Base-by-base conservation (phyloP, 2,888 invertebrate genomes). In the Epinotia ramella region DNA sequence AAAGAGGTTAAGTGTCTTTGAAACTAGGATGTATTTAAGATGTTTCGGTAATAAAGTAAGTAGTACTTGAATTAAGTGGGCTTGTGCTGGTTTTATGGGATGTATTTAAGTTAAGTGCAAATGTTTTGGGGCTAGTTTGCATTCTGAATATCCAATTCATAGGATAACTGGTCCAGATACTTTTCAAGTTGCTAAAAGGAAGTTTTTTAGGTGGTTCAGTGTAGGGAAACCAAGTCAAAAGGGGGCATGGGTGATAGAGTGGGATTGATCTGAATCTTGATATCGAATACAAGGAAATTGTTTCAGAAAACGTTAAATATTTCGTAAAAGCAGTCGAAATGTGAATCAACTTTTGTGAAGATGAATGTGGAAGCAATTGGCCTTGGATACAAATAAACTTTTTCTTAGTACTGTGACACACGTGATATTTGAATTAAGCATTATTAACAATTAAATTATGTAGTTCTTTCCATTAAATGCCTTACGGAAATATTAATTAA, bases 11-110 rank as follows among this genome's bases (percentile, higher is more conserved):
- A 46, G 69, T 46, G 46, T 0, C 9, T 46, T 46, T 60, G 1
- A n/a, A n/a, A 18, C 0, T 16, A 5, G 11, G 9, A 40, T 24
- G n/a, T 40, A 24, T 5, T 44, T 69, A 28, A 6, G 11, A n/a
- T 16, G 59, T 69, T 60, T 69, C 60, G 44, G 59, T 46, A n/a
- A 16, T 46, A 12, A 44, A n/a, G 44, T 40, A n/a, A 53, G 66
- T 60, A 60, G 59, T 66, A n/a, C 70, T 71, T 53, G 44, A 75
- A 60, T 71, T 44, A 60, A 75, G 75, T 65, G 75, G 75, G 75
- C 65, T 65, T 65, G 69, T 24, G 57, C 62, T 13, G 68, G 44
- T 57, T 70, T 63, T 59, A 75, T 73, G 60, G 28, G 65, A 46
- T 69, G 69, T 53, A 56, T 66, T 66, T 66, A 66, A 66, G 44